phyloP scores from a whole-genome alignment of 2,888 invertebrate genomes.

The Eilema depressum region DNA sequence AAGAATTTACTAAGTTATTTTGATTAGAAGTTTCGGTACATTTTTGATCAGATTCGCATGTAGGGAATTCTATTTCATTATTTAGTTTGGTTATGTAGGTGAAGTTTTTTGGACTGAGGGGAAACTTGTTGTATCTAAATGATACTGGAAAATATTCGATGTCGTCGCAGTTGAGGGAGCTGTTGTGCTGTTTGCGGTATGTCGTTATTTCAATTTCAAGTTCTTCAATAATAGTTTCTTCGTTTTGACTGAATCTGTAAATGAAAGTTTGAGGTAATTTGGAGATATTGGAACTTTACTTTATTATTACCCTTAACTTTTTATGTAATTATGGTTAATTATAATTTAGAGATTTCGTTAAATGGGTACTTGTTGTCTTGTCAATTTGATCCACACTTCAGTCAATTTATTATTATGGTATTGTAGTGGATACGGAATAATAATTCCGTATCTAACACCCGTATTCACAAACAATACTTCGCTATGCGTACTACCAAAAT shows the following conservation, averaged over 20 bases:
- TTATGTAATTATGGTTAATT: no score
- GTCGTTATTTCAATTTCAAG: constrained; percentile 81
- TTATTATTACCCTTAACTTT: no score
- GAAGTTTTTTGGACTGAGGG: constrained; percentile 71
- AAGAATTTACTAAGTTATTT: constrained; percentile 26
- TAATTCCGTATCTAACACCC: no score
- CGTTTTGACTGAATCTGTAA: constrained; percentile 78
- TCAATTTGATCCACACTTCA: no score
- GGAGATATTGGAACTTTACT: no score
- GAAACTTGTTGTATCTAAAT: constrained; percentile 79
- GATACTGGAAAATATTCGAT: constrained; percentile 83
- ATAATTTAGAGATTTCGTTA: no score
- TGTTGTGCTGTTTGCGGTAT: constrained; percentile 65
- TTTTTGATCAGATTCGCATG: constrained; percentile 24
- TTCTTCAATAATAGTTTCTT: constrained; percentile 72
- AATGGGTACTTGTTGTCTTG: no score
- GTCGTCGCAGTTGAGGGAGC: constrained; percentile 69
- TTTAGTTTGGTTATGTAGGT: constrained; percentile 40
- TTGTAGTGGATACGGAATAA: no score
- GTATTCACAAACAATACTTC: no score
- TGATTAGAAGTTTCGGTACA: constrained; percentile 35
- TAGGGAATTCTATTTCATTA: constrained; percentile 20
- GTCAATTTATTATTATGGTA: no score
- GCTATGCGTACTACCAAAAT: no score
- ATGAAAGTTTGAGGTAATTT: not conserved